These are phyloP conservation scores for Mormyrops boulengeri DNA, from an alignment of 2,797 vertebrate species.

Conservation along the genomic window DNA sequence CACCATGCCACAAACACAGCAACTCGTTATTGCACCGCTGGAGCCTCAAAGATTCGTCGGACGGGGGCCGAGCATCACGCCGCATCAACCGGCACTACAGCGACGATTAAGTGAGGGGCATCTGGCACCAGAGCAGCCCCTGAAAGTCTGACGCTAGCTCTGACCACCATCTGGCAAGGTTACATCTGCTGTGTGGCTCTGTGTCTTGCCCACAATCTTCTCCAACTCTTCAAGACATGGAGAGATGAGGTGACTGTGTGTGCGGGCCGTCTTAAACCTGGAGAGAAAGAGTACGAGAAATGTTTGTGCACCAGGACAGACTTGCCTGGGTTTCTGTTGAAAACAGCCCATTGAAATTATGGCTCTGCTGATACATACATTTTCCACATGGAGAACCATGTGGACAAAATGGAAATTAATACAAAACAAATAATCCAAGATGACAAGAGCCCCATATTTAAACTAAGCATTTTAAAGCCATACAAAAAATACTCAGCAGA, in stretches of 20 bases:
- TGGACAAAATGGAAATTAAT: not conserved
- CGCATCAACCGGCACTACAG: not conserved
- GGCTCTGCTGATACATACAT: not conserved
- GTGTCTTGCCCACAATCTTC: slow-evolving; percentile 44
- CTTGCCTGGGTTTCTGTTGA: not conserved
- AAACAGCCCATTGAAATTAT: not conserved
- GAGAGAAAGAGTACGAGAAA: not conserved
- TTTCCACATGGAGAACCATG: not conserved
- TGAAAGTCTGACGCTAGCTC: not conserved
- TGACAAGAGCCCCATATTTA: not conserved
- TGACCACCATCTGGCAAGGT: not conserved
- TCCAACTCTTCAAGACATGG: slow-evolving; percentile 56
- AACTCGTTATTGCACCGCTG: not conserved
- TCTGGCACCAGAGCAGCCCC: not conserved
- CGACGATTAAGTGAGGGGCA: not conserved
- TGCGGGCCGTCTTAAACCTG: slow-evolving; percentile 55
- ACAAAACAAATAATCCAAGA: not conserved
- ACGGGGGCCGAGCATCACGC: not conserved
- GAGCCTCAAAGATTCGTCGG: not conserved
- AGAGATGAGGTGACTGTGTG: slow-evolving; percentile 46
- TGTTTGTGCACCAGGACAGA: not conserved
- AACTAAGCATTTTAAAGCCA: not conserved
- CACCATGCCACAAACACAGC: not conserved
- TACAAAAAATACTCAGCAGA: not conserved
- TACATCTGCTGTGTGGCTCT: slow-evolving; percentile 16